These are phyloP conservation scores for Leptura quadrifasciata DNA, from an alignment of 2,888 invertebrate species.

Conservation along the genomic window DNA sequence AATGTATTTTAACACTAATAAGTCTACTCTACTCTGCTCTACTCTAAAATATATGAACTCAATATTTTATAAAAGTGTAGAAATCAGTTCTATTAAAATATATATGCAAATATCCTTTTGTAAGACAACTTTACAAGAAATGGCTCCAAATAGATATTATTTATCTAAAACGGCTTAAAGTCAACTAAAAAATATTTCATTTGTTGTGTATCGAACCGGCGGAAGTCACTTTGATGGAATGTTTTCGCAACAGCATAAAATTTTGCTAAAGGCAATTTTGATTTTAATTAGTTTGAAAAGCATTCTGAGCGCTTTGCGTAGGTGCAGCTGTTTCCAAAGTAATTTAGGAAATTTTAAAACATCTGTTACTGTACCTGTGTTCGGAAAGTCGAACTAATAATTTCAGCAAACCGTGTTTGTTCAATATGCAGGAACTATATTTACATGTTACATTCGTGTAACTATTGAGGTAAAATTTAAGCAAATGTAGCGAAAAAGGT, in stretches of 20 bases:
- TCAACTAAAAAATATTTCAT: background rate
- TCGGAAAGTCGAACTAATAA: constrained; percentile 35
- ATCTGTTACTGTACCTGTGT: constrained; percentile 36
- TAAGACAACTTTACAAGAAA: too few species aligned
- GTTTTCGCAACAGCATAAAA: background rate
- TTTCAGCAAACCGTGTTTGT: background rate
- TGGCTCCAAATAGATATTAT: background rate
- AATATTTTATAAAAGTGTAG: too few species aligned
- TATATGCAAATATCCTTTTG: too few species aligned
- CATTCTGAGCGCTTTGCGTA: constrained; percentile 31
- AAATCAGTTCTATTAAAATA: too few species aligned
- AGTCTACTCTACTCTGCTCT: too few species aligned
- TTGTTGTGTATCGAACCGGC: background rate
- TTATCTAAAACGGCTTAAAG: background rate
- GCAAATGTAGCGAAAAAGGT: too few species aligned
- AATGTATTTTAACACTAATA: too few species aligned
- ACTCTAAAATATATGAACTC: too few species aligned
- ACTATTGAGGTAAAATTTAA: background rate
- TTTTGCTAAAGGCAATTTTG: constrained; percentile 18
- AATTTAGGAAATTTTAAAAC: constrained; percentile 46
- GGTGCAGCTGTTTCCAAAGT: constrained; percentile 41
- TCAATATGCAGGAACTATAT: background rate
- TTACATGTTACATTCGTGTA: background rate
- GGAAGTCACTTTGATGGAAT: background rate
- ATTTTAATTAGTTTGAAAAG: constrained; percentile 46